Evolutionary conservation across 2,888 invertebrate species (phyloP).

Genomic region (Meghimatium bilineatum): DNA sequence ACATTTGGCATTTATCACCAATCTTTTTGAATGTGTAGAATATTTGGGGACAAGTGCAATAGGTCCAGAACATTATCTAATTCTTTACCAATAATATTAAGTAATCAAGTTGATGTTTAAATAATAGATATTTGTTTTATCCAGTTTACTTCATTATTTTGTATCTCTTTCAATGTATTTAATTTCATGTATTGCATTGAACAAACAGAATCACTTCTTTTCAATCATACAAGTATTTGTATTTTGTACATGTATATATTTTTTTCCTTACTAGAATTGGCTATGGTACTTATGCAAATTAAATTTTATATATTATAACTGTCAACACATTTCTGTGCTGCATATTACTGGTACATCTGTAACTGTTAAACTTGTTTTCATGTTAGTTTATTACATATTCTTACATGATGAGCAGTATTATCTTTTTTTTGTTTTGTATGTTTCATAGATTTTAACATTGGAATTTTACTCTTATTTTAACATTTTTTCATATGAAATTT

Average conservation of each 20-base stretch:
- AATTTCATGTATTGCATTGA: background rate
- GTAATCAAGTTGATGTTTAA: background rate
- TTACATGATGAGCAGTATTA: background rate
- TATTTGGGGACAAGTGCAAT: conserved; percentile 18
- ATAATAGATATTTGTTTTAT: conserved; percentile 1
- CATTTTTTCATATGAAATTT: too few relatives aligned
- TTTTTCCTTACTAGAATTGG: background rate
- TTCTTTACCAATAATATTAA: background rate
- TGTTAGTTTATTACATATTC: background rate
- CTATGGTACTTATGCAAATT: conserved; percentile 18
- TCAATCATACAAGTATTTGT: background rate
- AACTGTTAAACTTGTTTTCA: background rate
- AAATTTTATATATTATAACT: background rate
- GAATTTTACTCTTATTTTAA: background rate
- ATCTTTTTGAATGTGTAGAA: background rate
- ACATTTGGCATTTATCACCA: background rate
- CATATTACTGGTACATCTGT: background rate
- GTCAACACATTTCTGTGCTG: background rate
- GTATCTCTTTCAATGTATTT: background rate
- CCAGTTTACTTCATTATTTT: conserved; percentile 4
- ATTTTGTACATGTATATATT: background rate
- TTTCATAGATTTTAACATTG: background rate
- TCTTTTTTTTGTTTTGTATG: background rate
- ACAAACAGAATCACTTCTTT: background rate
- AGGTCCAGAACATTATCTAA: background rate